Conservation (phyloP, 2,888 invertebrate genomes). For the Leistus spinibarbis region DNA sequence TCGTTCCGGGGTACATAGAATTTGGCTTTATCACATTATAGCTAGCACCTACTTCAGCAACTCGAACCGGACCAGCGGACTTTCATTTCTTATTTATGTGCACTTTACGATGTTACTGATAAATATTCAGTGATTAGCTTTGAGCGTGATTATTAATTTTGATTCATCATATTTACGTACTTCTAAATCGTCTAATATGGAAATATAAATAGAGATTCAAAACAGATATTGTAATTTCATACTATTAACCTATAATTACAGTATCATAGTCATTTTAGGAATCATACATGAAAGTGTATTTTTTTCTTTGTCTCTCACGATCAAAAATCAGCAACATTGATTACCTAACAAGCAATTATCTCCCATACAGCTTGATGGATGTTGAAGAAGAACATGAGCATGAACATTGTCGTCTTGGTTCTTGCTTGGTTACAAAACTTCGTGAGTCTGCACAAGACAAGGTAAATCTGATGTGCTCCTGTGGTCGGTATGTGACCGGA, state of each 20-base stretch:
- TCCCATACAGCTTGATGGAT: background rate
- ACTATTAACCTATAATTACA: too few species aligned
- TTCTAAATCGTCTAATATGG: background rate
- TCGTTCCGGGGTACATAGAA: background rate
- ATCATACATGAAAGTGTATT: too few species aligned
- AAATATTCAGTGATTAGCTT: background rate
- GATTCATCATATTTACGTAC: background rate
- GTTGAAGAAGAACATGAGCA: background rate
- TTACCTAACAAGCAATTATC: too few species aligned
- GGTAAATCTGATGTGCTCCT: slow-evolving; percentile 3
- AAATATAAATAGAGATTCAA: background rate
- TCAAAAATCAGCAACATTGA: too few species aligned
- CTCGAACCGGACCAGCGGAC: background rate
- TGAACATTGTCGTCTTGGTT: background rate
- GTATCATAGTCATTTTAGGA: too few species aligned
- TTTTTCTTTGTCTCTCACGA: too few species aligned
- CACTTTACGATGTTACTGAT: background rate
- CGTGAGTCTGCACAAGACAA: background rate
- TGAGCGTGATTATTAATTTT: background rate
- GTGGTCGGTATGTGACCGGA: slow-evolving; percentile 7
- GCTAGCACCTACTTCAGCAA: background rate
- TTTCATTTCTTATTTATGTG: background rate
- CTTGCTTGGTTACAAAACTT: background rate
- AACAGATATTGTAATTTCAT: too few species aligned
- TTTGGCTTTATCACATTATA: background rate